Evolutionary conservation across 2,797 vertebrate genomes (phyloP), one percentile per base, ranked within the genome.

Genomic region (Cossypha heuglini): DNA sequence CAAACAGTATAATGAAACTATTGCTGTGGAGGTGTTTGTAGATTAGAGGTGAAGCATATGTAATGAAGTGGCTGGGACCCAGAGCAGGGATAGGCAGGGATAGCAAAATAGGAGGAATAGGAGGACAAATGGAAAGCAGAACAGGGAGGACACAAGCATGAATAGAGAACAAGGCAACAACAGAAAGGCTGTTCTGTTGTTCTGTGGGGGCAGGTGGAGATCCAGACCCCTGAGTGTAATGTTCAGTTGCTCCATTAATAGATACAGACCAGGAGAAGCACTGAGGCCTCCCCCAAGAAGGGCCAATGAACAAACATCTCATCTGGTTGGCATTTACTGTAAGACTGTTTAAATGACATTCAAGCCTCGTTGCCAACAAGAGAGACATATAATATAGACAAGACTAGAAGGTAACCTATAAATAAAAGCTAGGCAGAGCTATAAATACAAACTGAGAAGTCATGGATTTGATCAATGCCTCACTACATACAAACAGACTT

Each of bases 351-450:
- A 91, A 90, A 86, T n/a, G 24, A 64, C 68, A 94, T 58, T 89
- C 72, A 92, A 78, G 35, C 25, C 54, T 83, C 0, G 1, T 81
- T 83, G 81, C 76, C 88, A 93, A 43, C 33, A 64, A 76, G 84
- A 81, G 78, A 93, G 94, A 92, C 43, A 93, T 59, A 59, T 81
- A 95, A 94, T 94, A 95, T 59, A 92, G 79, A 86, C 71, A 74
- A 67, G 67, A 81, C 74, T 88, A 72, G 94, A 96, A 78, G 69
- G 66, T 92, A 95, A 64, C 51, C 92, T 93, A 94, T 94, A 97
- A 97, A 96, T 96, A 96, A 91, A 94, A 93, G 43, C 51, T 51
- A 45, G 58, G 55, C n/a, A 57, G 67, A 86, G 52, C 81, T 94
- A 81, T 88, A 96, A 96, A 96, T 88, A 96, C 31, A 69, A 84